phyloP scores from a whole-genome alignment of 2,797 vertebrate genomes.

The Trachops cirrhosus region DNA sequence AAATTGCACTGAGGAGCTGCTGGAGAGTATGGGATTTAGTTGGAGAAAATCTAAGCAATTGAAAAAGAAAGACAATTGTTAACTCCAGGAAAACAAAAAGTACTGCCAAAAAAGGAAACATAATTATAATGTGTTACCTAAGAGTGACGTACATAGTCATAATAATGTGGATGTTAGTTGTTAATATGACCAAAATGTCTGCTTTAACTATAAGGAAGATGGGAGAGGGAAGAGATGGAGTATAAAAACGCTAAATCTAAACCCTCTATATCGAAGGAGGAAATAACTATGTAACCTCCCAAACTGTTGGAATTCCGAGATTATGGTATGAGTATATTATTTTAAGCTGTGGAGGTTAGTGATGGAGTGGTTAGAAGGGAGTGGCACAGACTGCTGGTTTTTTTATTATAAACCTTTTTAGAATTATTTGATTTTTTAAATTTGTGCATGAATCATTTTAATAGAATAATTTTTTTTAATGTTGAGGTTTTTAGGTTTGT shows the following conservation, averaged over 20 bases:
- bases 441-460: background rate
- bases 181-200: background rate
- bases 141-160: background rate
- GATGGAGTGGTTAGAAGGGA: background rate
- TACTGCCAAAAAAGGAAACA: background rate
- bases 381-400: background rate
- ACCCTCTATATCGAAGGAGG: background rate
- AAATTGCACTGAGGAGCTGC: background rate
- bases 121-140: background rate
- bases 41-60: background rate
- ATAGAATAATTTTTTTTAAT: background rate
- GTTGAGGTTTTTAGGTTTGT: background rate
- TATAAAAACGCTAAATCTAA: background rate
- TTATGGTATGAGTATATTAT: background rate
- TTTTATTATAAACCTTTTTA: background rate
- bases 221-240: background rate
- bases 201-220: background rate
- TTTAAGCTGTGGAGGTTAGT: background rate
- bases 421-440: background rate
- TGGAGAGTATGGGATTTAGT: background rate
- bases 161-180: background rate
- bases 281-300: background rate
- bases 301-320: background rate
- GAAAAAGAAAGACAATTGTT: background rate
- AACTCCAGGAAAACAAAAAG: constrained; percentile 6